Conservation (phyloP, 2,888 invertebrate genomes). For the Myopa tessellatipennis region DNA sequence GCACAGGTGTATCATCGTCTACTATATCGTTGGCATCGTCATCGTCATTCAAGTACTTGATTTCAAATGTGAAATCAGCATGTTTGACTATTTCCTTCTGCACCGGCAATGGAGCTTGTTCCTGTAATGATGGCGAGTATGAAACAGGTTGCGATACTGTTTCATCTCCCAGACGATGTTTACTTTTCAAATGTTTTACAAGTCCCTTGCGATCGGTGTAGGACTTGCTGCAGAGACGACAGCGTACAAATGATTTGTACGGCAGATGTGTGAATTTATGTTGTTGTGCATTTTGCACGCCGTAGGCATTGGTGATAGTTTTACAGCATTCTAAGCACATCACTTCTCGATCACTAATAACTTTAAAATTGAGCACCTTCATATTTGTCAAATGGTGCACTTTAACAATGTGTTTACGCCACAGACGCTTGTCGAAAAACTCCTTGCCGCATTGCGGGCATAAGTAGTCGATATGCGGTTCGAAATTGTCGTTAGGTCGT, state of each 20-base stretch:
- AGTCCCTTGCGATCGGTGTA: conserved; percentile 63
- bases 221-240: conserved; percentile 59
- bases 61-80: conserved; percentile 60
- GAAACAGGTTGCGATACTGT: not conserved
- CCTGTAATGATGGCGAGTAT: conserved; percentile 32
- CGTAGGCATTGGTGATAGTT: conserved; percentile 62
- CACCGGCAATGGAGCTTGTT: conserved; percentile 43
- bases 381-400: conserved; percentile 59
- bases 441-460: conserved; percentile 62
- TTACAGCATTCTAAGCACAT: conserved; percentile 61
- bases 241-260: conserved; percentile 60
- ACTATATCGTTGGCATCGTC: conserved; percentile 41
- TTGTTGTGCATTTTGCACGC: conserved; percentile 63
- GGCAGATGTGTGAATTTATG: conserved; percentile 62
- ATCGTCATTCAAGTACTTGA: conserved; percentile 58
- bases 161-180: conserved; percentile 55
- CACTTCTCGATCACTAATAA: conserved; percentile 59
- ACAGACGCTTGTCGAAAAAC: conserved; percentile 59
- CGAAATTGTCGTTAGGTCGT: conserved; percentile 56
- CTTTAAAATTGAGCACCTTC: conserved; percentile 58
- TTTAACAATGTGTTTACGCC: conserved; percentile 61
- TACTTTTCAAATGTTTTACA: conserved; percentile 59
- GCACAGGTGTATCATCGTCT: conserved; percentile 44
- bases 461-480: conserved; percentile 60
- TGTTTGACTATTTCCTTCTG: conserved; percentile 60